These are phyloP conservation scores for Linyphia triangularis DNA, from an alignment of 2,888 invertebrate species.

Conservation along the genomic window DNA sequence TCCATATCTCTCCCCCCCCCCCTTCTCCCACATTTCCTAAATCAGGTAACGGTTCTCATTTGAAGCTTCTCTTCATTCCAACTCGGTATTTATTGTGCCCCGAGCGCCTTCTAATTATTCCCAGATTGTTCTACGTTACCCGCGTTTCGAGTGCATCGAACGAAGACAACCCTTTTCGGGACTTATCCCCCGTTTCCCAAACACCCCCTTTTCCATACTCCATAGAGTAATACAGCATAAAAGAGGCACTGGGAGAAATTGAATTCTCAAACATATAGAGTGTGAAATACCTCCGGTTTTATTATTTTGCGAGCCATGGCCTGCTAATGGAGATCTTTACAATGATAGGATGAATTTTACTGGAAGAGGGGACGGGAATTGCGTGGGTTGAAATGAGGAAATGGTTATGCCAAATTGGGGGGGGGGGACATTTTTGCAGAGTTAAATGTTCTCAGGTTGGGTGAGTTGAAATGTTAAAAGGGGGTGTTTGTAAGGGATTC, in stretches of 20 bases:
- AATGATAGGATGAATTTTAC: background rate
- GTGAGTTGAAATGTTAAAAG: background rate
- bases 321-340: conserved; percentile 7
- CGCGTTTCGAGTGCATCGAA: background rate
- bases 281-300: background rate
- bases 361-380: background rate
- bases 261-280: conserved; percentile 9
- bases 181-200: background rate
- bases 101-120: conserved; percentile 52
- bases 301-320: background rate
- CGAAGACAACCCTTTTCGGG: background rate
- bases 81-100: conserved; percentile 51
- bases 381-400: background rate
- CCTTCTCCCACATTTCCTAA: background rate
- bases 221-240: background rate
- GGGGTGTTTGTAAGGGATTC: background rate
- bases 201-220: conserved; percentile 16
- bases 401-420: background rate
- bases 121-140: conserved; percentile 42
- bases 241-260: conserved; percentile 21
- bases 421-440: background rate
- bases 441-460: background rate
- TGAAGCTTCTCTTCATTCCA: conserved; percentile 37
- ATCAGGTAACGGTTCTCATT: background rate
- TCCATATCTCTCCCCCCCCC: background rate